A percentile compares a stretch with the other conserved stretches of the same genome.
phyloP scores from a whole-genome alignment of 2,113 vertebrate genomes.

The Himantopus leucocephalus region DNA sequence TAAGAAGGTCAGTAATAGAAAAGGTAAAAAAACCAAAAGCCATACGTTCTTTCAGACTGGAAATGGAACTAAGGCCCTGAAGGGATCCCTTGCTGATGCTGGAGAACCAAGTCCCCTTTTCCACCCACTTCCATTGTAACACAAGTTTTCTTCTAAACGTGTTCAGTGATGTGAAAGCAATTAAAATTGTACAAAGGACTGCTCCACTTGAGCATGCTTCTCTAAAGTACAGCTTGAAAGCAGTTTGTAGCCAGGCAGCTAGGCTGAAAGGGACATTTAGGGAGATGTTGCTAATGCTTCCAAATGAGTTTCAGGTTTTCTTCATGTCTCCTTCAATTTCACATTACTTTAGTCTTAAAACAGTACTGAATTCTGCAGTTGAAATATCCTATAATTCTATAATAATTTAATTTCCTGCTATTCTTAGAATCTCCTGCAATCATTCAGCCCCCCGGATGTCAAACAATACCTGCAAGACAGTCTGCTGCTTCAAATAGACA shows the following conservation, averaged over 20 bases:
- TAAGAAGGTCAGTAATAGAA: not conserved
- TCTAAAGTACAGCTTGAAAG: not conserved
- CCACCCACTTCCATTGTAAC: not conserved
- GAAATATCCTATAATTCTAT: not conserved
- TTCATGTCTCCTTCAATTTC: not conserved
- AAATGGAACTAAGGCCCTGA: not conserved
- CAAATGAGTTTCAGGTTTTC: not conserved
- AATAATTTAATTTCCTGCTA: not conserved
- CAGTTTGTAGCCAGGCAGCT: not conserved
- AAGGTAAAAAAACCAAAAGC: rapidly evolving
- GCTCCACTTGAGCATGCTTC: not conserved
- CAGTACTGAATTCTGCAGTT: not conserved
- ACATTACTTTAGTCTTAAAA: not conserved
- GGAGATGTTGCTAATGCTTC: not conserved
- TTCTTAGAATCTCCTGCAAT: not conserved
- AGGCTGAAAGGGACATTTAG: not conserved
- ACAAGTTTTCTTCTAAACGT: not conserved
- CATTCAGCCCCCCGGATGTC: not conserved
- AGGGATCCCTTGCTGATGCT: not conserved
- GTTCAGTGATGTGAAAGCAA: not conserved
- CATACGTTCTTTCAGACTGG: not conserved
- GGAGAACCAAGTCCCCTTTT: not conserved
- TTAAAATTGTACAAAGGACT: not conserved
- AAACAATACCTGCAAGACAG: not conserved
- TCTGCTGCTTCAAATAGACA: not conserved